Percentiles rank a stretch among this genome's conserved stretches.
phyloP scores from a whole-genome alignment of 2,113 vertebrate genomes.

The Orcinus orca region DNA sequence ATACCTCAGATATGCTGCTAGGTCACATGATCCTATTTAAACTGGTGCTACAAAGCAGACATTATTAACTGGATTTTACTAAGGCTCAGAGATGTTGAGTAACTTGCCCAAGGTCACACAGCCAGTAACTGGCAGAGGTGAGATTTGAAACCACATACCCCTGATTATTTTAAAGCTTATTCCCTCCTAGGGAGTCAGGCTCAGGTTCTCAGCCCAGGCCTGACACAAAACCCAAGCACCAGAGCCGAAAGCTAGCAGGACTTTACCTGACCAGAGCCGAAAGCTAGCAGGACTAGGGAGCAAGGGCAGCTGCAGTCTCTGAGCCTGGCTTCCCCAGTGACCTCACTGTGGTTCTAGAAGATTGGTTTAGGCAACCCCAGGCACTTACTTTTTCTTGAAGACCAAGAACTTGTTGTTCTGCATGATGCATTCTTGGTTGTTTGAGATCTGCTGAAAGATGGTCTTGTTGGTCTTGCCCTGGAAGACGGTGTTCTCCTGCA shows the following conservation, averaged over 20 bases:
- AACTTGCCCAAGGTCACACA: background rate
- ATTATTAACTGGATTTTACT: background rate
- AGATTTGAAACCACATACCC: background rate
- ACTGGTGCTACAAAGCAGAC: background rate
- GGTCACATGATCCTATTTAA: background rate
- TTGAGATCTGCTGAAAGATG: constrained; percentile 84
- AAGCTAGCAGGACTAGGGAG: background rate
- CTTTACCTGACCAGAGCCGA: too few species aligned
- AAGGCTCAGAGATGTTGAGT: background rate
- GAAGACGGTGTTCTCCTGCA: constrained; percentile 93
- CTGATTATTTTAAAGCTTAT: background rate
- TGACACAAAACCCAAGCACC: too few species aligned
- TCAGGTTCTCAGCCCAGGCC: background rate
- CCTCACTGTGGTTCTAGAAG: background rate
- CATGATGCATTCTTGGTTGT: constrained; percentile 84
- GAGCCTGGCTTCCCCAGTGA: background rate
- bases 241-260: background rate
- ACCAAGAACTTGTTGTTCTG: constrained; percentile 88
- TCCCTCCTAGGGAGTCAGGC: background rate
- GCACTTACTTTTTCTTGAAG: constrained; percentile 80
- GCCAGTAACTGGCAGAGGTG: background rate
- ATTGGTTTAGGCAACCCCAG: background rate
- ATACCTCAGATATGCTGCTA: background rate
- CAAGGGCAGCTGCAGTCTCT: background rate
- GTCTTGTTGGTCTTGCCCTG: constrained; percentile 88